Percentiles rank a stretch among this genome's conserved stretches.
Conservation (phyloP, 2,113 vertebrate species). For the Sciurus niger region DNA sequence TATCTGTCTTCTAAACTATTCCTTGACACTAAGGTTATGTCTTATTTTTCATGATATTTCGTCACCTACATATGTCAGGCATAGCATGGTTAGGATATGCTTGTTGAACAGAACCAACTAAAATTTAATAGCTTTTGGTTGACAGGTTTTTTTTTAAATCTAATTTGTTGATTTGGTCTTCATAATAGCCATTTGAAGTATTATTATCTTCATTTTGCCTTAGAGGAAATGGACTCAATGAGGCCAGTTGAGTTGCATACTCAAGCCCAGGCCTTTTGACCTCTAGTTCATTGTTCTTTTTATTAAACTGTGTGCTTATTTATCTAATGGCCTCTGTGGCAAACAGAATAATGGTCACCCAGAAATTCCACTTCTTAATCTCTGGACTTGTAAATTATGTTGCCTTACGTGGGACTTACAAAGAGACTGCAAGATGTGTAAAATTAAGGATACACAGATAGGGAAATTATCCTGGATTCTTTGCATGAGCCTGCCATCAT, state of each 20-base stretch:
- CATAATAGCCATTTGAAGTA: background rate
- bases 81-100: background rate
- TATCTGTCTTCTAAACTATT: background rate
- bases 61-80: background rate
- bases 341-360: background rate
- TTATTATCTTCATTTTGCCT: constrained; percentile 1
- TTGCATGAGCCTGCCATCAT: background rate
- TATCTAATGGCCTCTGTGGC: background rate
- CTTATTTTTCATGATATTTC: background rate
- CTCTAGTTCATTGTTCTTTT: constrained; percentile 1
- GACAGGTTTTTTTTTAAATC: background rate
- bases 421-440: background rate
- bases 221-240: background rate
- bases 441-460: background rate
- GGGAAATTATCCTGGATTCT: background rate
- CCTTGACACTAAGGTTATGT: background rate
- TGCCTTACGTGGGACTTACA: background rate
- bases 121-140: background rate
- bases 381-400: background rate
- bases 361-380: background rate
- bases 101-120: background rate
- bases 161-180: background rate
- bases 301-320: background rate
- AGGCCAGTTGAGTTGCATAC: background rate
- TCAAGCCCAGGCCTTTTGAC: background rate